Conservation (phyloP, 1,140 invertebrate species). For the Ceratina australensis region DNA sequence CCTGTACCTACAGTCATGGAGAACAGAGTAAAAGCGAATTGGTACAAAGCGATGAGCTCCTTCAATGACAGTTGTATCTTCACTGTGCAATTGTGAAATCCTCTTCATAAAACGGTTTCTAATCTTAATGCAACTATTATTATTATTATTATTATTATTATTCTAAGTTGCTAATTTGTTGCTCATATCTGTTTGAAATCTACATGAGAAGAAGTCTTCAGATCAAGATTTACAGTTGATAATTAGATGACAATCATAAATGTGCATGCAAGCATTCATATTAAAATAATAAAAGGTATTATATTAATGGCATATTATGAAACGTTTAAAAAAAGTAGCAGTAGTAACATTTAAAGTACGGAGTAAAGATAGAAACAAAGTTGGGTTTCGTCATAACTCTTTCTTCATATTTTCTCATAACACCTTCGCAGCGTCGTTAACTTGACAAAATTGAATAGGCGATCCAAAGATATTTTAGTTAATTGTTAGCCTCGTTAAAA, state of each 20-base stretch:
- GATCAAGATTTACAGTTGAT: too few species aligned
- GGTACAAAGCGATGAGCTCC: constrained; percentile 10
- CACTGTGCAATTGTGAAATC: constrained; percentile 22
- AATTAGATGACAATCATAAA: too few species aligned
- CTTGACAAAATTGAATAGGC: constrained; percentile 34
- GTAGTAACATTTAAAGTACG: neutral
- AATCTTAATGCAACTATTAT: constrained; percentile 10
- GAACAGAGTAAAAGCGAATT: constrained; percentile 51
- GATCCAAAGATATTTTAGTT: constrained; percentile 3
- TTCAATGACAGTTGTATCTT: constrained; percentile 38
- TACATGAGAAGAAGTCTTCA: too few species aligned
- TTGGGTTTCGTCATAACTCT: constrained; percentile 23
- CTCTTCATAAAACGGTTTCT: neutral
- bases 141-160: constrained; percentile 21
- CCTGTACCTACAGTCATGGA: constrained; percentile 35
- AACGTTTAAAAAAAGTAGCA: neutral
- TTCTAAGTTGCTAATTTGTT: neutral
- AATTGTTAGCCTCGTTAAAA: constrained; percentile 17
- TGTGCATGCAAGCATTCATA: too few species aligned
- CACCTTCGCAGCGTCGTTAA: neutral
- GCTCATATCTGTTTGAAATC: too few species aligned
- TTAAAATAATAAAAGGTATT: too few species aligned
- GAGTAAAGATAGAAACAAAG: constrained; percentile 25
- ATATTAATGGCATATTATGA: too few species aligned
- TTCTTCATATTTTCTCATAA: constrained; percentile 33